Base-by-base conservation (phyloP, 2,797 vertebrate genomes). In the Sebastes trivittatus region DNA sequence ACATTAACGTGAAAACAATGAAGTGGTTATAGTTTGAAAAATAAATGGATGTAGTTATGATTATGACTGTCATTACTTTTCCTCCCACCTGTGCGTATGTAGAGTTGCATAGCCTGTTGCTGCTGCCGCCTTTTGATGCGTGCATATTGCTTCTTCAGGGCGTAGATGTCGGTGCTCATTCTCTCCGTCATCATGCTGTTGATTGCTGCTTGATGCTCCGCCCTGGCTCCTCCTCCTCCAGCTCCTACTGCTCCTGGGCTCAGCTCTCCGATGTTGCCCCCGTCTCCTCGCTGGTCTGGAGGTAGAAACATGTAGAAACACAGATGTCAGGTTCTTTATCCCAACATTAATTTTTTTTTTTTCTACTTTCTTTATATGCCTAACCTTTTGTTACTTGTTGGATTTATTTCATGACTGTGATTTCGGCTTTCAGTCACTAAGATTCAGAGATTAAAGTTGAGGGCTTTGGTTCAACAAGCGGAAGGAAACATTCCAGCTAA, bases 151-250 rank as follows among this genome's bases (percentile, higher is more conserved):
- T 96, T 97, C 92, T 97, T 98, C 76, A 99, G 95, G 0, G 98
- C 98, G 0, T 90, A 95, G 93, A 99, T 98, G 88, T 99, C 98
- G 0, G 97, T 99, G 91, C 97, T 99, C 98, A 99, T 99, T 6
- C 98, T 96, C 77, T 99, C 98, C 97, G 97, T 96, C 98, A 99
- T 98, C 98, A 99, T 99, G 84, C 98, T 98, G 95, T 99, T 99
- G 89, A 99, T 97, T n/a, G 96, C 97, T 0, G 97, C 97, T 5
- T 98, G 97, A 86, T 98, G 98, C 55, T 99, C 98, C 0, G 96
- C 97, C 62, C 67, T 86, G 27, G 92, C 89, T 0, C 36, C 96
- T 2, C 95, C 95, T 1, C 54, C 96, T 92, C 60, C 96, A 0
- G 96, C 96, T 13, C 97, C 97, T 87, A 99, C 97, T 0, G 98